phyloP scores from a whole-genome alignment of 2,888 invertebrate species.

The Argyra leucocephala region DNA sequence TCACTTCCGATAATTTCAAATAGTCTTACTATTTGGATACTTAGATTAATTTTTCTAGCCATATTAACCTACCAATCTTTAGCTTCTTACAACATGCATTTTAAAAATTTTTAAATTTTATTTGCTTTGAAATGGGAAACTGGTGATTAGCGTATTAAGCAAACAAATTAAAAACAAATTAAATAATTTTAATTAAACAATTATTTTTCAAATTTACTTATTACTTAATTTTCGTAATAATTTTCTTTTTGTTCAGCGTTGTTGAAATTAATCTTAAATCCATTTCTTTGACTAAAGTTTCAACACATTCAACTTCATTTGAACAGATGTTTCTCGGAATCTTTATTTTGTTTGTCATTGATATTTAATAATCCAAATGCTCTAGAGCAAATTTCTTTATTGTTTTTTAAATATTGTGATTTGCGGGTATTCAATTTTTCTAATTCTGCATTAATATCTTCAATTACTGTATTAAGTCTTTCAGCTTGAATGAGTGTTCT shows the following conservation, averaged over 20 bases:
- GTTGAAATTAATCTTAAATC: neutral
- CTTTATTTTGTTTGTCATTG: constrained; percentile 17
- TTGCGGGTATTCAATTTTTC: constrained; percentile 43
- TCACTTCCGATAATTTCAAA: too few species aligned
- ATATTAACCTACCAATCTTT: too few species aligned
- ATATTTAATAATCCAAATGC: constrained; percentile 34
- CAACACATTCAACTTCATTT: constrained; percentile 18
- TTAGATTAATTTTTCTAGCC: too few species aligned
- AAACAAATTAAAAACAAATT: too few species aligned
- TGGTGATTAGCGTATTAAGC: too few species aligned
- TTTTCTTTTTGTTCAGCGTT: neutral
- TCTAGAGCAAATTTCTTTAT: constrained; percentile 39
- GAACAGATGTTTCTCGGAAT: constrained; percentile 26
- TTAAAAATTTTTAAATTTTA: too few species aligned
- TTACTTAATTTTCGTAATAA: neutral
- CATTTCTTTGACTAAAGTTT: neutral
- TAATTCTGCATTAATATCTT: constrained; percentile 49
- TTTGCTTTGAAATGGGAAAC: too few species aligned
- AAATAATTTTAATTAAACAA: too few species aligned
- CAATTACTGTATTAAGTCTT: constrained; percentile 47
- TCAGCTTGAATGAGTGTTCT: constrained; percentile 48
- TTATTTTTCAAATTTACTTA: too few species aligned
- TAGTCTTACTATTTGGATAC: too few species aligned
- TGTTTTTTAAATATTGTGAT: constrained; percentile 38
- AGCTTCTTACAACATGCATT: too few species aligned